Evolutionary conservation across 2,888 invertebrate genomes (phyloP), one percentile per base, ranked within the genome.

Genomic region (Dasysyrphus albostriatus): DNA sequence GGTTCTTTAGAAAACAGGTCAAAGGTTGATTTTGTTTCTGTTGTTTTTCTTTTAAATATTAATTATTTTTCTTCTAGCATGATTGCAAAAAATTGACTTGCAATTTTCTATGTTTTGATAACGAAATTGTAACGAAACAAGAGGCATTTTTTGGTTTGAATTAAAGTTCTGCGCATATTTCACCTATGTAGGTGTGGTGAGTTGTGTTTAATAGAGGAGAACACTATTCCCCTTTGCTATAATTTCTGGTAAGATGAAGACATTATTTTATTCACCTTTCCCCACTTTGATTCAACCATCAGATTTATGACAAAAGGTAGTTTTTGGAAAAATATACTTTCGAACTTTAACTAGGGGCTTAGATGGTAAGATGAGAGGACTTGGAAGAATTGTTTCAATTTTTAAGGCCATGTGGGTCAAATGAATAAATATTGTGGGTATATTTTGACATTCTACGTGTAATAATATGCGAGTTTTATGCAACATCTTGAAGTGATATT

Each of bases 201-300:
- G 34, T 24, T 14, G 34, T 37, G 58, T 39, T 47, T 39, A 67
- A n/a, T 14, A 5, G 16, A 16, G 75, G 65, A 34, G 24, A 65
- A 12, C 9, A 12, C 19, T n/a, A 2, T 49, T 29, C 81, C 77
- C 85, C 81, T 74, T 37, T 85, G 69, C 85, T 69, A 85, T 85
- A 85, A 85, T 42, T 37, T n/a, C 51, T 54, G 0, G 56, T 6
- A 14, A 12, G 3, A 44, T 69, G 59, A 79, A 78, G 83, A 79
- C 69, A 10, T 58, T 44, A 16, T 12, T 10, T 0, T 19, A 19
- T 9, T 5, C 0, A 6, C 12, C 6, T 10, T 39, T 77, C 44
- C 65, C 59, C 67, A 51, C 51, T 29, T 59, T 34, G 5, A 16
- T 69, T 56, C n/a, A 58, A 37, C 3, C n/a, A 9, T 29, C 24